Evolutionary conservation across 1,140 invertebrate genomes (phyloP).

Genomic region (Aphelenchoides besseyi): DNA sequence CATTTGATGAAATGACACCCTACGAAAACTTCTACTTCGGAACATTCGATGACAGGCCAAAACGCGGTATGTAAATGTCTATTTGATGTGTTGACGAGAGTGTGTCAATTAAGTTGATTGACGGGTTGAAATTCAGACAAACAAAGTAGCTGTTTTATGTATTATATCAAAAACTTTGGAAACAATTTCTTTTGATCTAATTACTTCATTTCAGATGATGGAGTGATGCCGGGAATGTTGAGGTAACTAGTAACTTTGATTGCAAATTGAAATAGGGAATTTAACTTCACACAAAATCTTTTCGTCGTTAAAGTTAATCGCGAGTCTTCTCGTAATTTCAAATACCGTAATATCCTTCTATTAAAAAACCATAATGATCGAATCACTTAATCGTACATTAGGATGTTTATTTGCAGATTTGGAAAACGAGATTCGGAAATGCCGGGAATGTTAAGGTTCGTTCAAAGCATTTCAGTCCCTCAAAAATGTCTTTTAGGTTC

Average conservation of each 20-base stretch:
- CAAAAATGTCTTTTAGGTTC: not conserved
- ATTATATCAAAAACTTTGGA: not conserved
- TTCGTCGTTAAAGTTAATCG: too few relatives aligned
- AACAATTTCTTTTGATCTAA: not conserved
- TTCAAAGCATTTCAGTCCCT: not conserved
- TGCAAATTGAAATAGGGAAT: too few relatives aligned
- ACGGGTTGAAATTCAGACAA: not conserved
- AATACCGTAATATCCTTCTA: too few relatives aligned
- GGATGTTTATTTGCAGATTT: too few relatives aligned
- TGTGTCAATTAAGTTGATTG: slow-evolving; percentile 9
- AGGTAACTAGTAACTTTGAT: too few relatives aligned
- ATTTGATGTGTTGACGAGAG: too few relatives aligned
- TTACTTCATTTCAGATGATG: too few relatives aligned
- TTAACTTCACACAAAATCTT: too few relatives aligned
- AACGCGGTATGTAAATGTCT: not conserved
- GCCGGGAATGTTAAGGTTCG: not conserved
- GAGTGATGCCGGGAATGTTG: too few relatives aligned
- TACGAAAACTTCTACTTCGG: slow-evolving; percentile 8
- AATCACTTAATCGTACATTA: too few relatives aligned
- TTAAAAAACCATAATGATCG: too few relatives aligned
- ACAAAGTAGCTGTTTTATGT: not conserved
- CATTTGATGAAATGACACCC: not conserved
- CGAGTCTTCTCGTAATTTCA: too few relatives aligned
- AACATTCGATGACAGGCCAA: not conserved
- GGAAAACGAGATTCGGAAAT: not conserved